A percentile compares a stretch with the other conserved stretches of the same genome.
These are phyloP conservation scores for Pogona vitticeps DNA, from an alignment of 2,113 vertebrate genomes.

Conservation along the genomic window DNA sequence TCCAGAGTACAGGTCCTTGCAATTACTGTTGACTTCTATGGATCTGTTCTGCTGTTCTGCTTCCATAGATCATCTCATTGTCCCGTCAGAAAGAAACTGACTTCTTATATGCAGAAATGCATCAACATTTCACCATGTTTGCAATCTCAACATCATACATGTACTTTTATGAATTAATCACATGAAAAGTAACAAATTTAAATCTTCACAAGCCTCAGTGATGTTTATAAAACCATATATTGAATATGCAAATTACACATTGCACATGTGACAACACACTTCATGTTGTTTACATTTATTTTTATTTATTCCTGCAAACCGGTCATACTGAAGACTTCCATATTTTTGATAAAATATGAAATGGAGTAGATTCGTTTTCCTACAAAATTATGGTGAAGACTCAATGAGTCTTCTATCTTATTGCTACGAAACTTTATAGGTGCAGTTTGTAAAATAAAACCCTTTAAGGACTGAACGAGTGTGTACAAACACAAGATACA, in stretches of 20 bases:
- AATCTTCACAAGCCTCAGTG: conserved; percentile 44
- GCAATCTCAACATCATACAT: conserved; percentile 10
- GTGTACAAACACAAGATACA: conserved; percentile 53
- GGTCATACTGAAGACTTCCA: conserved; percentile 84
- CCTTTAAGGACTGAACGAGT: conserved; percentile 87
- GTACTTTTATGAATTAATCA: conserved; percentile 41
- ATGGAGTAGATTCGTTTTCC: conserved; percentile 91
- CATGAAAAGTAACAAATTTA: conserved; percentile 60
- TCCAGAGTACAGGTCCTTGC: conserved; percentile 47
- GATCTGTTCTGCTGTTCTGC: conserved; percentile 39
- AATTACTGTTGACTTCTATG: conserved; percentile 45
- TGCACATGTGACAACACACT: conserved; percentile 75
- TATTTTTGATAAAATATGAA: conserved; percentile 87
- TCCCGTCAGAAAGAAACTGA: neutral
- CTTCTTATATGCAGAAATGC: conserved; percentile 17
- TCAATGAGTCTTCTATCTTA: conserved; percentile 92
- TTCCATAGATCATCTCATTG: conserved; percentile 35
- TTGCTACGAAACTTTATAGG: conserved; percentile 98
- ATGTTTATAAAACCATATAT: conserved; percentile 33
- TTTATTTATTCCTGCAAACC: conserved; percentile 92
- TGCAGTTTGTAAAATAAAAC: conserved; percentile 90
- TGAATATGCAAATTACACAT: conserved; percentile 48
- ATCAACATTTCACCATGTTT: conserved; percentile 42
- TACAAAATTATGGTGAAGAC: conserved; percentile 93
- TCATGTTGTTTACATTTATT: conserved; percentile 82